Percentiles rank a stretch among this genome's conserved stretches.
phyloP scores from a whole-genome alignment of 2,888 invertebrate species.

The Bedellia somnulentella region DNA sequence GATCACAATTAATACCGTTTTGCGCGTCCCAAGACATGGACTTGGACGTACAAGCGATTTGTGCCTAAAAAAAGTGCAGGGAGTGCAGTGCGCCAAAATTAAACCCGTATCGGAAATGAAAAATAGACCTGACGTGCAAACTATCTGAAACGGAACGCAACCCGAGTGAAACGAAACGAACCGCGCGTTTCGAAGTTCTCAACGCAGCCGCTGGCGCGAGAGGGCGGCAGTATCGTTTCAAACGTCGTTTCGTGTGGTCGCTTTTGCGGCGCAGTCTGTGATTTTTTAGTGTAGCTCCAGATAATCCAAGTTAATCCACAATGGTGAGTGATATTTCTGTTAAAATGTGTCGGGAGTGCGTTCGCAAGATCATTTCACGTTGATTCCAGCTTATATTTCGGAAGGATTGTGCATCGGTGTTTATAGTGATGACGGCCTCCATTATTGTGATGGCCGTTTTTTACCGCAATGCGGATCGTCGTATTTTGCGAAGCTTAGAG shows the following conservation, averaged over 20 bases:
- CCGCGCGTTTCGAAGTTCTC: constrained; percentile 40
- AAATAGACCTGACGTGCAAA: constrained; percentile 44
- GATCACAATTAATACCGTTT: constrained; percentile 63
- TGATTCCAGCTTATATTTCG: constrained; percentile 39
- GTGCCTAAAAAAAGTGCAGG: constrained; percentile 26
- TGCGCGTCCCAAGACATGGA: constrained; percentile 57
- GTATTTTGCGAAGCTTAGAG: constrained; percentile 22
- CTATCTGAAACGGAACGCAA: constrained; percentile 48
- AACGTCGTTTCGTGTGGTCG: constrained; percentile 58
- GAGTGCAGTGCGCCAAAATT: constrained; percentile 19
- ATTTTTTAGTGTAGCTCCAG: constrained; percentile 63
- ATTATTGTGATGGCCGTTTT: constrained; percentile 60
- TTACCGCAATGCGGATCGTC: constrained; percentile 58
- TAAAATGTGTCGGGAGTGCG: constrained; percentile 39
- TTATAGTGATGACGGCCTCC: constrained; percentile 59
- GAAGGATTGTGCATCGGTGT: constrained; percentile 49
- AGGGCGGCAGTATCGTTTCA: constrained; percentile 63
- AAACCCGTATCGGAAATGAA: constrained; percentile 43
- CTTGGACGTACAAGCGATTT: constrained; percentile 39
- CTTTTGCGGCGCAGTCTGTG: constrained; percentile 60
- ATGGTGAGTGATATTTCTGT: constrained; percentile 59
- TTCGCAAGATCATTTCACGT: constrained; percentile 25
- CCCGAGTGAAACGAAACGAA: constrained; percentile 46
- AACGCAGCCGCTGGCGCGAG: constrained; percentile 55
- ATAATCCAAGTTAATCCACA: constrained; percentile 63